A percentile compares a stretch with the other conserved stretches of the same genome.
Conservation (phyloP, 2,113 vertebrate genomes). For the Strix uralensis region DNA sequence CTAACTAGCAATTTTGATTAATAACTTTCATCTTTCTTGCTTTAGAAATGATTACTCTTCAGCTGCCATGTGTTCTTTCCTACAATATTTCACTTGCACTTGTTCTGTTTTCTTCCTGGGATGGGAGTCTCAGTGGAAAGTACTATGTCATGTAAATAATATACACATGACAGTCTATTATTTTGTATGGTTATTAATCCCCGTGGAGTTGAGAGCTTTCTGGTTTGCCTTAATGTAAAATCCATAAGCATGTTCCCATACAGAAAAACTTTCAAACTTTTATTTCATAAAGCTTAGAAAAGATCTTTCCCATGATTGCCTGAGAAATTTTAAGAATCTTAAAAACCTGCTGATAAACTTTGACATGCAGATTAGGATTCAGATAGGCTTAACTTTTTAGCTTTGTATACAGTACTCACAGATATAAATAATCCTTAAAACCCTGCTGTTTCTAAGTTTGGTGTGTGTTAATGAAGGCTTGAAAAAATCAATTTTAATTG, state of each 20-base stretch:
- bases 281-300: slow-evolving; percentile 2
- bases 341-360: background rate
- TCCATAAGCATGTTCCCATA: slow-evolving; percentile 50
- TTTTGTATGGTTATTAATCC: slow-evolving; percentile 66
- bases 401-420: background rate
- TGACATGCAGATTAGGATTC: background rate
- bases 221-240: slow-evolving; percentile 69
- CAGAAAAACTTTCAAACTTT: background rate
- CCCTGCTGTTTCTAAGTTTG: background rate
- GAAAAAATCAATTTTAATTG: background rate
- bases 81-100: slow-evolving; percentile 70
- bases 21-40: slow-evolving; percentile 46
- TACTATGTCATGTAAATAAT: slow-evolving; percentile 68
- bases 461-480: background rate
- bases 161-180: slow-evolving; percentile 63
- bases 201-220: slow-evolving; percentile 39
- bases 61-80: slow-evolving; percentile 35
- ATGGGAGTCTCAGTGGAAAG: slow-evolving; percentile 60
- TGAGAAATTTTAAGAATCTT: slow-evolving; percentile 17
- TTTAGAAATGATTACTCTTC: slow-evolving; percentile 62
- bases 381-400: background rate
- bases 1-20: slow-evolving; percentile 48
- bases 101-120: slow-evolving; percentile 64
- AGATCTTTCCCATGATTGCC: background rate
- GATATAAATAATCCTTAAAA: background rate